Evolutionary conservation across 1,140 invertebrate species (phyloP).

Genomic region (Temnothorax nylanderi): DNA sequence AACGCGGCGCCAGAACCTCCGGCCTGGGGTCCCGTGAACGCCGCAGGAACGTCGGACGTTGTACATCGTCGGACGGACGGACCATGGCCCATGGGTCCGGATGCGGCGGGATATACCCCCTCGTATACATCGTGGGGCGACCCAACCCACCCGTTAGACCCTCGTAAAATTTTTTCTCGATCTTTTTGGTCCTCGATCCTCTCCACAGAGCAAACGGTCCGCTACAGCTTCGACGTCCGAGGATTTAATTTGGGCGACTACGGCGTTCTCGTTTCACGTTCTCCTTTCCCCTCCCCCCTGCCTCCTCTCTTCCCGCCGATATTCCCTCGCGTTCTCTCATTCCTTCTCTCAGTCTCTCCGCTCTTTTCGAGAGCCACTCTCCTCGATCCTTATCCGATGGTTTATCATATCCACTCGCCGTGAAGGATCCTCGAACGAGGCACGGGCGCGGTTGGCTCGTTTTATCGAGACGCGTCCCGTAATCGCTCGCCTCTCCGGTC

Average conservation of each 20-base stretch:
- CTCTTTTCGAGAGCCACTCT: conserved; percentile 66
- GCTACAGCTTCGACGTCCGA: conserved; percentile 75
- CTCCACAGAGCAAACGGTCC: conserved; percentile 69
- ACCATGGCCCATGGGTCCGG: conserved; percentile 71
- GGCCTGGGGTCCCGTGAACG: conserved; percentile 53
- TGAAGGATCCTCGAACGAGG: conserved; percentile 35
- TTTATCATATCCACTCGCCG: conserved; percentile 82
- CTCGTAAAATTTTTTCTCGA: conserved; percentile 79
- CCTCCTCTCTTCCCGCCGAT: not conserved
- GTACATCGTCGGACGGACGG: conserved; percentile 72
- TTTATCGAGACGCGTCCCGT: conserved; percentile 67
- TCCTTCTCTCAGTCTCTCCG: conserved; percentile 32
- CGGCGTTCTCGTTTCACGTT: conserved; percentile 65
- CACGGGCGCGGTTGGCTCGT: conserved; percentile 44
- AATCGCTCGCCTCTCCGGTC: conserved; percentile 61
- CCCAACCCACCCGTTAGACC: conserved; percentile 77
- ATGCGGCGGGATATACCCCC: conserved; percentile 74
- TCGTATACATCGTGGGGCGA: conserved; percentile 69
- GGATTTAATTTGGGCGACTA: conserved; percentile 77
- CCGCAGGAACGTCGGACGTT: conserved; percentile 72
- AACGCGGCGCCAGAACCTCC: conserved; percentile 78
- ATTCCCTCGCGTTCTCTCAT: not conserved
- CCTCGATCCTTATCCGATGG: conserved; percentile 81
- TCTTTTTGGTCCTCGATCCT: conserved; percentile 72
- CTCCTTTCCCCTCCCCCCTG: not conserved